Base-by-base conservation (phyloP, 2,797 vertebrate genomes). In the Gymnothorax javanicus region DNA sequence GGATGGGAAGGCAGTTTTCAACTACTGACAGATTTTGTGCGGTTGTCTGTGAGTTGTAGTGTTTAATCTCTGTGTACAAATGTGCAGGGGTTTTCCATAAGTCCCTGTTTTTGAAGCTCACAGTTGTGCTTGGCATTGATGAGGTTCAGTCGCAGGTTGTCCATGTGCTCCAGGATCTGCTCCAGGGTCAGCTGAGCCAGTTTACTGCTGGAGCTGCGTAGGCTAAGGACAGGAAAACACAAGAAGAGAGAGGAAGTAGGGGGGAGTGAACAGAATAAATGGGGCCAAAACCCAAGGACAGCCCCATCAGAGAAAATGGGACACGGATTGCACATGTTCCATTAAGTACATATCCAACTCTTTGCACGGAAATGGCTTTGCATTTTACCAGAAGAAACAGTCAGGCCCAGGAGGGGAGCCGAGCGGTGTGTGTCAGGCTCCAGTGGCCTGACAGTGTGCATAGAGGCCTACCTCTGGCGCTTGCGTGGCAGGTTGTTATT, bases 401-500 rank as follows among this genome's bases (percentile, higher is more conserved):
- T 33, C 13, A 84, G 23, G 7, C 23, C n/a, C 12, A 54, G 81
- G 56, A 59, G 27, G 58, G 43, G 83, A 15, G 20, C 59, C 9
- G 25, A 23, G 15, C 33, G 43, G 2, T 33, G 82, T 33, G 20
- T 60, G 57, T 11, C 82, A 15, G 57, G 58, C 59, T 4, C 12
- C 6, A 59, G 57, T 1, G 27, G 0, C 43, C 87, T 17, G 62
- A 56, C 87, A n/a, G 54, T 87, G 33, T 81, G 71, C 54, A 60
- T 25, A 3, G 17, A 27, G 73, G 54, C 13, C 60, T 85, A 99
- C 98, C 98, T 99, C 90, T 99, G 98, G 77, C 98, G 94, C 87
- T 99, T 99, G 0, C 98, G 95, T 0, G 98, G 98, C 62, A 99
- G 97, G 94, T 97, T 99, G 95, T 99, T 99, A 95, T 99, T 99